Evolutionary conservation across 2,797 vertebrate genomes (phyloP), one percentile per base, ranked within the genome.

Genomic region (Sciurus carolinensis): DNA sequence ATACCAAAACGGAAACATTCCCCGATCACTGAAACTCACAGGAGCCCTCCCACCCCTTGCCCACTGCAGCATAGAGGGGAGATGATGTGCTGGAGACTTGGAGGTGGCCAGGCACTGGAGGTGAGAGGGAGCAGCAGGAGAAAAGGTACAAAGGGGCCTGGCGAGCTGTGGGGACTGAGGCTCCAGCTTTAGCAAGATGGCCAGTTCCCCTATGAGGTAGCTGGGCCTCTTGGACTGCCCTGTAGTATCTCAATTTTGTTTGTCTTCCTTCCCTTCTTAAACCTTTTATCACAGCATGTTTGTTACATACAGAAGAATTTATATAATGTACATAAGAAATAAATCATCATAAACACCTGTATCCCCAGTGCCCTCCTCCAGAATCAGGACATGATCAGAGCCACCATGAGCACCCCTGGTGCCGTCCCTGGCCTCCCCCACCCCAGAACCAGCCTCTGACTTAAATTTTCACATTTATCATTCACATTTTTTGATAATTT

Each of bases 1-100:
- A 87, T 95, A 95, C 72, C 75, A 87, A 93, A 96, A 73, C 30
- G 7, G 30, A 14, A 22, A 20, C 22, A 14, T n/a, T 17, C n/a
- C 18, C 11, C 18, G 24, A 17, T 36, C 44, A 6, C 7, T 42
- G 69, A 30, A 1, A 4, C 54, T 11, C 36, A 2, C 17, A 8
- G 24, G 62, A 33, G 12, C 9, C 59, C 54, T 52, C 54, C 52
- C 24, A 4, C 26, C 15, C 18, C 28, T 52, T 47, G 3, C 50
- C 57, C 26, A 4, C n/a, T 13, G 10, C 13, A 36, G n/a, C 10
- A 12, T 0, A 3, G 30, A 36, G 54, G 20, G 39, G 3, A 76
- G 28, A 17, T 3, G 2, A 14, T 57, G 52, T 33, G 28, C 28
- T 64, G 64, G 13, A 62, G 59, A 33, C 14, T 13, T 30, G 62